Conservation (phyloP, 1,140 invertebrate species). For the Delia radicum region DNA sequence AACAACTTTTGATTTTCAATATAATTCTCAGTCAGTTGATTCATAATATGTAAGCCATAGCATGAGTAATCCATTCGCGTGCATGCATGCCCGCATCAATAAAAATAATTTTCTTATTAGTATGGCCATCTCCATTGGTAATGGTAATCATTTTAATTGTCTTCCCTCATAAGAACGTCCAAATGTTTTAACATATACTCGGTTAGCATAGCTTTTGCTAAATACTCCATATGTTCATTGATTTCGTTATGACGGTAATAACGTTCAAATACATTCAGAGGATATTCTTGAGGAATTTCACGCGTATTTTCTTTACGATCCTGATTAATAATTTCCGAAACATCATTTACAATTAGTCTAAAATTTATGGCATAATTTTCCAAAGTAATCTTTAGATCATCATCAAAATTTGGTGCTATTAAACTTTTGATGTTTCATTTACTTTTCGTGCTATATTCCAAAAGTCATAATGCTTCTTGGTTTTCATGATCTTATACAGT, state of each 20-base stretch:
- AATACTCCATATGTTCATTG: conserved; percentile 67
- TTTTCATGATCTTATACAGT: not conserved
- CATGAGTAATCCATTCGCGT: conserved; percentile 70
- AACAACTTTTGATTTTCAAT: conserved; percentile 54
- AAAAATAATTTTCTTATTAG: conserved; percentile 59
- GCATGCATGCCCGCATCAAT: conserved; percentile 65
- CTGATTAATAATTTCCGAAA: not conserved
- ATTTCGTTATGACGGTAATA: conserved; percentile 45
- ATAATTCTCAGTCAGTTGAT: conserved; percentile 60
- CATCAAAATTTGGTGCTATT: not conserved
- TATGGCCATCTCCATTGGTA: conserved; percentile 47
- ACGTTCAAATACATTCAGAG: conserved; percentile 31
- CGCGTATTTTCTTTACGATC: not conserved
- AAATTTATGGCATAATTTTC: not conserved
- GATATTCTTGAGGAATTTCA: not conserved
- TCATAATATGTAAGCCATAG: conserved; percentile 63
- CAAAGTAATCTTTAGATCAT: not conserved
- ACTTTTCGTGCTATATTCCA: not conserved
- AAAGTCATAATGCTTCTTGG: not conserved
- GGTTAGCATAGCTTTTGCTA: conserved; percentile 55
- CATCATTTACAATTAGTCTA: not conserved
- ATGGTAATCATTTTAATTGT: conserved; percentile 60
- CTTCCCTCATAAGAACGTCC: conserved; percentile 58
- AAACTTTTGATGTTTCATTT: not conserved
- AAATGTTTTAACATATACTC: conserved; percentile 54